phyloP scores from a whole-genome alignment of 2,888 invertebrate genomes.

The Heliconius cydno region DNA sequence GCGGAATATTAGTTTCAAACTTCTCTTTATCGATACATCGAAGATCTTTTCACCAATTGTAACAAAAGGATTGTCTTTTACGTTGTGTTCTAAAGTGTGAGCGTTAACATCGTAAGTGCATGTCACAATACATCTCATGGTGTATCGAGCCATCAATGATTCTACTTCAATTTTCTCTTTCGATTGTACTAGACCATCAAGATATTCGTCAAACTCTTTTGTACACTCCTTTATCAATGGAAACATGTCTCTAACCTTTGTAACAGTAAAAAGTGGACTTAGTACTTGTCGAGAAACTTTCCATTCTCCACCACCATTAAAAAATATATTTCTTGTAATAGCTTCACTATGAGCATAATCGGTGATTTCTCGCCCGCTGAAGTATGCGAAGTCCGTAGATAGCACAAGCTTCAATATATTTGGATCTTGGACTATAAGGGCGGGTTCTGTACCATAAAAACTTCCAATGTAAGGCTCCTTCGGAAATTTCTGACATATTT shows the following conservation, averaged over 20 bases:
- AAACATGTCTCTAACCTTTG: slow-evolving; percentile 17
- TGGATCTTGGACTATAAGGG: slow-evolving; percentile 17
- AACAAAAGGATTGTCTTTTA: slow-evolving; percentile 7
- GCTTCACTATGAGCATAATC: slow-evolving; percentile 58
- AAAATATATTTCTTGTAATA: slow-evolving; percentile 59
- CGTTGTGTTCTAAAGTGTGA: background rate
- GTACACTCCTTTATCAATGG: slow-evolving; percentile 7
- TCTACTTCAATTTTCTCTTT: background rate
- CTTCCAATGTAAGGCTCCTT: slow-evolving; percentile 55
- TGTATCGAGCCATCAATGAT: background rate
- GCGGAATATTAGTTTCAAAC: slow-evolving; percentile 39
- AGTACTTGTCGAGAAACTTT: slow-evolving; percentile 60
- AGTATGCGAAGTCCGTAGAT: slow-evolving; percentile 8
- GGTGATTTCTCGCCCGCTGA: slow-evolving; percentile 52
- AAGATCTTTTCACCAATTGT: slow-evolving; percentile 18
- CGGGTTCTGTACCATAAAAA: slow-evolving; percentile 17
- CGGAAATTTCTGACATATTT: slow-evolving; percentile 59
- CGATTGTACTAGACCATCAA: background rate
- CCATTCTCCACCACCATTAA: slow-evolving; percentile 64
- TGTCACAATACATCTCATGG: slow-evolving; percentile 15
- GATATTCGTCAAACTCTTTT: background rate
- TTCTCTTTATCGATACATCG: background rate
- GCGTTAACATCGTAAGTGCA: slow-evolving; percentile 12
- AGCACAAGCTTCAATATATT: slow-evolving; percentile 10
- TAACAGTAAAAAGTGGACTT: slow-evolving; percentile 51